Evolutionary conservation across 2,888 invertebrate species (phyloP).

Genomic region (Lottia scabra): DNA sequence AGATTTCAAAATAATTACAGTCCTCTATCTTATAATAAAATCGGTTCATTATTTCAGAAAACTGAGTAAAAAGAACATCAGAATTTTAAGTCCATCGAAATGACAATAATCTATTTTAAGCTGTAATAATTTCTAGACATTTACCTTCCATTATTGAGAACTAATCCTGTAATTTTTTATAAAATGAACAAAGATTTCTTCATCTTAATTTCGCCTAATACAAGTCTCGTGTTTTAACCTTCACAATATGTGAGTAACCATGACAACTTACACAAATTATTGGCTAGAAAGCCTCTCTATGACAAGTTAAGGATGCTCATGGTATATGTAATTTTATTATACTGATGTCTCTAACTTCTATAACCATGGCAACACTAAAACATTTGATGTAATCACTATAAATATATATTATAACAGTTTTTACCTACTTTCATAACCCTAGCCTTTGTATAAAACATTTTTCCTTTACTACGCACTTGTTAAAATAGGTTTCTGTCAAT

Average conservation of each 20-base stretch:
- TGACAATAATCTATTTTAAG: too few relatives aligned
- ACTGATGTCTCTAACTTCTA: not conserved
- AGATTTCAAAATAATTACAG: too few relatives aligned
- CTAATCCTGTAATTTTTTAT: not conserved
- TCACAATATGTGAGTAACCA: not conserved
- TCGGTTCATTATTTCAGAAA: too few relatives aligned
- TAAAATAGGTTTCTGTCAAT: too few relatives aligned
- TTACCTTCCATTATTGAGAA: too few relatives aligned
- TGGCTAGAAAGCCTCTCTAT: conserved; percentile 7
- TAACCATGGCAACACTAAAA: conserved; percentile 2
- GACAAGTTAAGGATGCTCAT: conserved; percentile 3
- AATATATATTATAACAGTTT: not conserved
- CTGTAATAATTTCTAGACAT: too few relatives aligned
- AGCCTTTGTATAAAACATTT: too few relatives aligned
- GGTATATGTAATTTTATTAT: not conserved
- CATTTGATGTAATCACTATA: conserved; percentile 6
- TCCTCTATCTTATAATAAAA: too few relatives aligned
- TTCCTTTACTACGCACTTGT: too few relatives aligned
- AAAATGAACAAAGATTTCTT: not conserved
- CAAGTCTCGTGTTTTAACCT: not conserved
- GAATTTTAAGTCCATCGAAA: too few relatives aligned
- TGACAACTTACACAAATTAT: conserved; percentile 6
- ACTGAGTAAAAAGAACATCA: too few relatives aligned
- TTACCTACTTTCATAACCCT: too few relatives aligned
- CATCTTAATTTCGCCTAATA: not conserved